A percentile compares a stretch with the other conserved stretches of the same genome.
Evolutionary conservation across 2,888 invertebrate species (phyloP).

Genomic region (Blastobasis lacticolella): DNA sequence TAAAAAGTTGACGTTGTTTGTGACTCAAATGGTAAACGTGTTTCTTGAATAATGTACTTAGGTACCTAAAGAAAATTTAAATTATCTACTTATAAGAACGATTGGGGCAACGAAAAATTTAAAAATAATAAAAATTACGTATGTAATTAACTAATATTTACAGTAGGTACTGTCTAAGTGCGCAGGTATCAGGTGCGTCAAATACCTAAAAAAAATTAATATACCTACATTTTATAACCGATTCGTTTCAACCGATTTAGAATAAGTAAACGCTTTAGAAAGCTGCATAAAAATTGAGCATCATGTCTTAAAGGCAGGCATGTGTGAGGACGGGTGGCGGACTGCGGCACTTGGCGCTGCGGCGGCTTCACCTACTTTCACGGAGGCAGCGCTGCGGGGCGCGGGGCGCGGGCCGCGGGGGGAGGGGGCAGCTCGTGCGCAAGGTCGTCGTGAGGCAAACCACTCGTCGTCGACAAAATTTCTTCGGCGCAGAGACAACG

Average conservation of each 20-base stretch:
- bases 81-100: too few species aligned
- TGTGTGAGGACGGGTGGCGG: constrained; percentile 36
- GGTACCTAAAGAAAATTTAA: too few species aligned
- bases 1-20: constrained; percentile 15
- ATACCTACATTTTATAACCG: too few species aligned
- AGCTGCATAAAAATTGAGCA: constrained; percentile 21
- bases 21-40: constrained; percentile 19
- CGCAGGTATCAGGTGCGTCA: too few species aligned
- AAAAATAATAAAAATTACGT: too few species aligned
- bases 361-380: constrained; percentile 62
- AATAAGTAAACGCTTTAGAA: constrained; percentile 10
- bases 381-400: constrained; percentile 42
- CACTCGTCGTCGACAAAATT: constrained; percentile 62
- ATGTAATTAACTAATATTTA: too few species aligned
- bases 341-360: constrained; percentile 23
- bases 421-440: constrained; percentile 35
- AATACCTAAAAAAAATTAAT: too few species aligned
- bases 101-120: too few species aligned
- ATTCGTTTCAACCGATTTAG: too few species aligned
- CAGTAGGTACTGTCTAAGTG: too few species aligned
- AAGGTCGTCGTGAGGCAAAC: constrained; percentile 73
- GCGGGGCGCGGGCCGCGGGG: constrained; percentile 18
- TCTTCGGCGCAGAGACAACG: constrained; percentile 61
- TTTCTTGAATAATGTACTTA: too few species aligned
- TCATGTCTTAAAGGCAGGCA: constrained; percentile 9